Conservation (phyloP, 2,888 invertebrate genomes). For the Diarsia brunnea region DNA sequence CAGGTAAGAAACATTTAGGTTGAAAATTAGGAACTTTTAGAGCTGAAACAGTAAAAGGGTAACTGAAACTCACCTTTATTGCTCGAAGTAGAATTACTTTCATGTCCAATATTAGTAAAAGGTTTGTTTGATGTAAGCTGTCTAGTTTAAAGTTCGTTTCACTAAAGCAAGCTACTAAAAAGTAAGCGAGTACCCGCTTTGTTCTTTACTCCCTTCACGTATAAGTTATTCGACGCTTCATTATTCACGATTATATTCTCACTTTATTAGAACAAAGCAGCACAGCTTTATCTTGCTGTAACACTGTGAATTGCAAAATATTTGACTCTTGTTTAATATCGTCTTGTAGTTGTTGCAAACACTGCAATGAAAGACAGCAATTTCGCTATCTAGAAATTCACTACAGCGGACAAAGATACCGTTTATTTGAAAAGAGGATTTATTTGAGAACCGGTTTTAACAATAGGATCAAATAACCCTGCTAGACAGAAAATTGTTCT, state of each 20-base stretch:
- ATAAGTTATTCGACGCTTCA: conserved; percentile 48
- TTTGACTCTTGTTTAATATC: conserved; percentile 47
- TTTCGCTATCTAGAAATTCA: conserved; percentile 37
- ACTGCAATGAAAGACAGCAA: conserved; percentile 30
- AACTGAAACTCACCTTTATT: not conserved
- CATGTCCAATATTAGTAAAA: not conserved
- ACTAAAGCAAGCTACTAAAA: conserved; percentile 35
- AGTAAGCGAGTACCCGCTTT: conserved; percentile 33
- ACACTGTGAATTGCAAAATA: conserved; percentile 50
- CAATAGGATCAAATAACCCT: conserved; percentile 51
- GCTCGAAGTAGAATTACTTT: not conserved
- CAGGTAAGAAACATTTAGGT: conserved; percentile 21
- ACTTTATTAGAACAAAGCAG: conserved; percentile 59
- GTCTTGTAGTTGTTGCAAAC: conserved; percentile 34
- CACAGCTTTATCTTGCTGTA: conserved; percentile 41
- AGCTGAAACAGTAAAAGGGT: not conserved
- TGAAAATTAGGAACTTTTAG: not conserved
- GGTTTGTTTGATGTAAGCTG: not conserved
- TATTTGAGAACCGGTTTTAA: conserved; percentile 52
- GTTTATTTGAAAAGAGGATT: conserved; percentile 57
- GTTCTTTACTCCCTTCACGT: conserved; percentile 29
- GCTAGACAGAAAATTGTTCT: conserved; percentile 25
- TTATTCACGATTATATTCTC: conserved; percentile 54
- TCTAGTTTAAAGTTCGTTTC: conserved; percentile 14
- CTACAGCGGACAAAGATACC: conserved; percentile 24